Percentiles rank a stretch among this genome's conserved stretches.
phyloP scores from a whole-genome alignment of 2,888 invertebrate species.

The Pachymerium ferrugineum region DNA sequence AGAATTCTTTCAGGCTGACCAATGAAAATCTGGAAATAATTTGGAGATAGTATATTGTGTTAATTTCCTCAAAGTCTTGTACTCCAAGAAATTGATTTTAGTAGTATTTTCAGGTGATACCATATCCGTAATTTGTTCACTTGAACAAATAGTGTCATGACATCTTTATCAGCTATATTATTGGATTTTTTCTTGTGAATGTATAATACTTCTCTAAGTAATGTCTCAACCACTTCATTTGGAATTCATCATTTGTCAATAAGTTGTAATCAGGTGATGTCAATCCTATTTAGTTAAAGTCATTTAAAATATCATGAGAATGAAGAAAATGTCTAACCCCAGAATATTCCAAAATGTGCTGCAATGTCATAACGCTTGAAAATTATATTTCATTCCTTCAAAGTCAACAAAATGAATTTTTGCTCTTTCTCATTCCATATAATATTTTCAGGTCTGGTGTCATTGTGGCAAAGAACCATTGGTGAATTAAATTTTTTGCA shows the following conservation, averaged over 20 bases:
- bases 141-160: background rate
- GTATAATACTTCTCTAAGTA: background rate
- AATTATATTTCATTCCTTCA: slow-evolving; percentile 16
- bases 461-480: background rate
- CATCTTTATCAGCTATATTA: background rate
- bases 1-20: background rate
- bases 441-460: slow-evolving; percentile 27
- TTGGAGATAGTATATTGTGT: background rate
- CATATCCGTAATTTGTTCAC: background rate
- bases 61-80: no score
- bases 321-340: background rate
- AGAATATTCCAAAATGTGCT: background rate
- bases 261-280: background rate
- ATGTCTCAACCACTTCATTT: background rate
- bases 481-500: background rate
- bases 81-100: background rate
- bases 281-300: background rate
- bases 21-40: background rate
- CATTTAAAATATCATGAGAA: background rate
- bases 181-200: background rate
- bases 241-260: slow-evolving; percentile 5
- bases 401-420: slow-evolving; percentile 28
- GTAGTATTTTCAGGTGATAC: background rate
- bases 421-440: background rate
- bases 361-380: background rate